These are phyloP conservation scores for Pollicipes pollicipes DNA, from an alignment of 1,140 invertebrate species.

Conservation along the genomic window DNA sequence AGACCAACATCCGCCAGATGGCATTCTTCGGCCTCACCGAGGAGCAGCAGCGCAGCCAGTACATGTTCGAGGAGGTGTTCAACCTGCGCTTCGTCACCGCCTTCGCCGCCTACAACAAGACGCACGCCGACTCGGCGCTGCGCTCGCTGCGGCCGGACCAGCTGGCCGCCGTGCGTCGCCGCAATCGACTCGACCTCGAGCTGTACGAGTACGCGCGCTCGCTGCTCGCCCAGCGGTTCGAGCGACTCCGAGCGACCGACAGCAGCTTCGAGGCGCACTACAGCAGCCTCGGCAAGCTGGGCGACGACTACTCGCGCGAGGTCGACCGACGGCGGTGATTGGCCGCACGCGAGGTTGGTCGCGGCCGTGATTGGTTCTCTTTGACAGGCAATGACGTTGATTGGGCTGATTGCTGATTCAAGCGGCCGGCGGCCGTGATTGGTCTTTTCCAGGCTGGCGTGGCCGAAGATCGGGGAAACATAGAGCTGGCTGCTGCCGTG, in stretches of 20 bases:
- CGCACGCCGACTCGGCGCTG: slow-evolving; percentile 56
- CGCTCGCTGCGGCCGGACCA: slow-evolving; percentile 50
- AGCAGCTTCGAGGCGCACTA: slow-evolving; percentile 50
- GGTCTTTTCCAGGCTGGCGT: too few relatives aligned
- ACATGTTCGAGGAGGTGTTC: slow-evolving; percentile 95
- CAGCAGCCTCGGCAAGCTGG: slow-evolving; percentile 19
- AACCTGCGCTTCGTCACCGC: slow-evolving; percentile 70
- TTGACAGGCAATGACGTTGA: too few relatives aligned
- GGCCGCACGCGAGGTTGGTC: too few relatives aligned
- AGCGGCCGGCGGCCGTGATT: too few relatives aligned
- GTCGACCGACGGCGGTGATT: not conserved
- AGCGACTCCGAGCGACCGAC: slow-evolving; percentile 56
- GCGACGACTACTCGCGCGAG: not conserved
- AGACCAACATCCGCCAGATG: slow-evolving; percentile 82
- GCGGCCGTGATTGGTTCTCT: not conserved
- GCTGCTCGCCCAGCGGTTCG: slow-evolving; percentile 68
- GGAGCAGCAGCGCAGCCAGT: slow-evolving; percentile 82
- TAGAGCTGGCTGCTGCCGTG: too few relatives aligned
- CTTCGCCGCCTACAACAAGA: slow-evolving; percentile 78
- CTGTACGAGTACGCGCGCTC: slow-evolving; percentile 84
- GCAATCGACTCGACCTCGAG: slow-evolving; percentile 80
- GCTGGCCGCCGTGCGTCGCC: slow-evolving; percentile 48
- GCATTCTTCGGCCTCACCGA: slow-evolving; percentile 95
- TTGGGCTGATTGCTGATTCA: too few relatives aligned
- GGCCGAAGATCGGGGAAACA: too few relatives aligned